Evolutionary conservation across 1,140 invertebrate genomes (phyloP), one percentile per base, ranked within the genome.

Genomic region (Coptotermes formosanus): DNA sequence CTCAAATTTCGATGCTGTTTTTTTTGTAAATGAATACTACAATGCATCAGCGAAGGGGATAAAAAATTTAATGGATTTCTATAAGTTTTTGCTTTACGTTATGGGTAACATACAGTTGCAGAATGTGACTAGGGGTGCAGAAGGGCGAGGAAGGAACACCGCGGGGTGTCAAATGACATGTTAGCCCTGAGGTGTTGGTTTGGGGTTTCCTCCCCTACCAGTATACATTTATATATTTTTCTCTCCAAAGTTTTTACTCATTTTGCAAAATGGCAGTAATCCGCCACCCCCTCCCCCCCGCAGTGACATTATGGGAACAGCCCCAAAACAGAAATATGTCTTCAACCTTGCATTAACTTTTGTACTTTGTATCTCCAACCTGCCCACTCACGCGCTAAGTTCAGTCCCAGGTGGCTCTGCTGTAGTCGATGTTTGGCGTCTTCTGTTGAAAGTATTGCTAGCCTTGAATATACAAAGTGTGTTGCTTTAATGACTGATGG

Each of bases 151-250:
- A 75, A 75, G n/a, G 6, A n/a, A 12, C 64, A 11, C 64, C 64
- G 16, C 64, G 64, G 64, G 64, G 64, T 75, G 64, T 75, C 64
- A 30, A 75, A 75, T 75, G n/a, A 75, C 64, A 75, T 75, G 64
- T 75, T 75, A 75, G 64, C 64, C 64, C 25, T 30, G 64, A 75
- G 64, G 64, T 75, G 64, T 75, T 75, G 64, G 64, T 30, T n/a
- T 25, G 64, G n/a, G n/a, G 64, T 11, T 30, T 30, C n/a, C n/a
- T 75, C 25, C 64, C 64, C 64, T 64, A n/a, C 59, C 14, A 2
- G n/a, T 3, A 14, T 75, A 55, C 1, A 16, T 19, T 30, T 75
- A 23, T 7, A 75, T 30, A 11, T 75, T 75, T 75, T 75, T 75
- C 25, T 30, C 0, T 75, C 64, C n/a, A 30, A 75, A 75, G 64